Conservation (phyloP, 2,113 vertebrate genomes). For the Tragelaphus strepsiceros region DNA sequence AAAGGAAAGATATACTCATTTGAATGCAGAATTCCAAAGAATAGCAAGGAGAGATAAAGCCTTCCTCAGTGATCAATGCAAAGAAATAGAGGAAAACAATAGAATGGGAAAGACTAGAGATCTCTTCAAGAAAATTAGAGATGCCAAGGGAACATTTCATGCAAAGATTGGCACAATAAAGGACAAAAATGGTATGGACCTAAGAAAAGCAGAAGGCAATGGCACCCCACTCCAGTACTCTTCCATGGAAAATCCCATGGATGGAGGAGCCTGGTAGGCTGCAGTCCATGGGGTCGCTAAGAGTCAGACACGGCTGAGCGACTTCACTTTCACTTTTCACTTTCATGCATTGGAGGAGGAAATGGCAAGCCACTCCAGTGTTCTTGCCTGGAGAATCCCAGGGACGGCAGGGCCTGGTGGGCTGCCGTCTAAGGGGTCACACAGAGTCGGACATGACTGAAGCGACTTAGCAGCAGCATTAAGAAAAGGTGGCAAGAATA, state of each 20-base stretch:
- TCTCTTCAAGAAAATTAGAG: neutral
- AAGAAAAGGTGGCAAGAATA: neutral
- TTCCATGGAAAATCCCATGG: too few species aligned
- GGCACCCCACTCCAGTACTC: too few species aligned
- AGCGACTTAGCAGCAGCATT: neutral
- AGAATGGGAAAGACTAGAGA: neutral
- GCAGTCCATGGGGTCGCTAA: too few species aligned
- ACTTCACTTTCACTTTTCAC: too few species aligned
- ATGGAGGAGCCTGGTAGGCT: too few species aligned
- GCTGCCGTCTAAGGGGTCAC: too few species aligned
- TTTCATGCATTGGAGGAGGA: too few species aligned
- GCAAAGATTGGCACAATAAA: neutral
- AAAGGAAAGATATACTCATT: neutral
- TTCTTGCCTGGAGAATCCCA: too few species aligned
- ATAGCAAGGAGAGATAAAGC: neutral
- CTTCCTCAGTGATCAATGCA: neutral
- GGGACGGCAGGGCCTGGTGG: too few species aligned
- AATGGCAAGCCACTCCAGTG: too few species aligned
- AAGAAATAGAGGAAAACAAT: neutral
- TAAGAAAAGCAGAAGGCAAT: neutral
- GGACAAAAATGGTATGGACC: neutral
- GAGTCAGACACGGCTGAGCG: too few species aligned
- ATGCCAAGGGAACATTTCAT: neutral
- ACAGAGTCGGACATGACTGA: too few species aligned
- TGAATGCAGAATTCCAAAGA: neutral